A percentile compares a stretch with the other conserved stretches of the same genome.
Conservation (phyloP, 1,140 invertebrate genomes). For the Micrasema minimum region DNA sequence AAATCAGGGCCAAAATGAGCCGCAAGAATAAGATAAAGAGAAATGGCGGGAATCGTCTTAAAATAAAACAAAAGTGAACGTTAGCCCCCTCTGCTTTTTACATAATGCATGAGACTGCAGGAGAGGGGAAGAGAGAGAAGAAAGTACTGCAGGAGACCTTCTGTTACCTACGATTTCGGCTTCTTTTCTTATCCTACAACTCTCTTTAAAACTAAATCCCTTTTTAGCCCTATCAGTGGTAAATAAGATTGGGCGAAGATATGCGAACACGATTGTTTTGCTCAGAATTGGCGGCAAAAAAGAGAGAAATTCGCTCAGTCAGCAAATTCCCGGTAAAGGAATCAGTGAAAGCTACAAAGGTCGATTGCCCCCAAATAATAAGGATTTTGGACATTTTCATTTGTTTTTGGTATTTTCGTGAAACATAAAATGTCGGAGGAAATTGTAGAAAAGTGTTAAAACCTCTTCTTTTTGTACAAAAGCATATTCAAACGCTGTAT, state of each 20-base stretch:
- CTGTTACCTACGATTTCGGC: constrained; percentile 19
- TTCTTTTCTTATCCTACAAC: constrained; percentile 25
- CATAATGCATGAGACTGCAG: constrained; percentile 48
- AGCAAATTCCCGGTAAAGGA: constrained; percentile 13
- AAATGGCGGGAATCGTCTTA: constrained; percentile 40
- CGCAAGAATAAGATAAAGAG: constrained; percentile 46
- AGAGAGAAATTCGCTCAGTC: constrained; percentile 9
- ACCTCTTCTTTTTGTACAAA: no score
- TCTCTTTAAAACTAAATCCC: constrained; percentile 11
- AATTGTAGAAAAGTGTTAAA: no score
- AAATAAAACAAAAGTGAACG: constrained; percentile 50
- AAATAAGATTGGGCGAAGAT: constrained; percentile 24
- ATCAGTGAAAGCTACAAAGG: constrained; percentile 18
- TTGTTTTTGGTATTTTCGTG: constrained; percentile 18
- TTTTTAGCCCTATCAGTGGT: constrained; percentile 27
- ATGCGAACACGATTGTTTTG: constrained; percentile 28
- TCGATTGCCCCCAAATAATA: constrained; percentile 18
- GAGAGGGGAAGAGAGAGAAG: not conserved
- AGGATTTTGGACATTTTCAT: constrained; percentile 24
- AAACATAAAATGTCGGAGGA: not conserved
- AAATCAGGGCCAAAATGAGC: constrained; percentile 49
- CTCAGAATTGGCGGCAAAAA: constrained; percentile 17
- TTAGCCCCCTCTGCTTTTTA: constrained; percentile 32
- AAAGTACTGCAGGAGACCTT: constrained; percentile 40
- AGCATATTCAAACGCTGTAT: no score